These are phyloP conservation scores for Magallana gigas DNA, from an alignment of 1,140 invertebrate species.

Conservation along the genomic window DNA sequence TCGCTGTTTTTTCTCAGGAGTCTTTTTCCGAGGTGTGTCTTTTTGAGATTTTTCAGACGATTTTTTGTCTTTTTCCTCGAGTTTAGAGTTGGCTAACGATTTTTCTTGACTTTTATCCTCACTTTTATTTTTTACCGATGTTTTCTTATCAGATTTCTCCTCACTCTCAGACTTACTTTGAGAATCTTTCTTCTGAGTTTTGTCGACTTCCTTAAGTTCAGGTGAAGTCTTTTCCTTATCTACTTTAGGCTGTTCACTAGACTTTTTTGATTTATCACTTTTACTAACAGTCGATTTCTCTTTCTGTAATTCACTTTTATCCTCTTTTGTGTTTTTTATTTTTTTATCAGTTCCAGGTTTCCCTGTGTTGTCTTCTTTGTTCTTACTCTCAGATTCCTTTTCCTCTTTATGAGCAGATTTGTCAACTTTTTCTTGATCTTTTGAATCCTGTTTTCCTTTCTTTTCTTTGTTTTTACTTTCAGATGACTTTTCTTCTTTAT, in stretches of 20 bases:
- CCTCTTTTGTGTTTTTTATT: constrained; percentile 7
- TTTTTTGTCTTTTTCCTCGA: constrained; percentile 11
- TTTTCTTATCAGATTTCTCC: background rate
- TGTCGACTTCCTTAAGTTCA: background rate
- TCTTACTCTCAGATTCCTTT: background rate
- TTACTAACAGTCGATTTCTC: constrained; percentile 20
- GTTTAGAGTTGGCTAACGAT: background rate
- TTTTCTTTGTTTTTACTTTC: background rate
- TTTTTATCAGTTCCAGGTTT: constrained; percentile 23
- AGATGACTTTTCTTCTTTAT: constrained; percentile 22
- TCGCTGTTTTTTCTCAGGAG: background rate
- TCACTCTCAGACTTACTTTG: constrained; percentile 36
- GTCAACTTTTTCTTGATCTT: background rate
- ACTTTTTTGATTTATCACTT: background rate
- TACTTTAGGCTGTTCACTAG: background rate
- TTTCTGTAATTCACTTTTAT: constrained; percentile 33
- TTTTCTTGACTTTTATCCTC: background rate
- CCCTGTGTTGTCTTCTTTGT: constrained; percentile 29
- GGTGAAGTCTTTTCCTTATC: background rate
- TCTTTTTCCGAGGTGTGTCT: background rate
- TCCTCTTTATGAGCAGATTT: background rate
- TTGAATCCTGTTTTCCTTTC: background rate
- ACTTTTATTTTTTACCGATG: too few species aligned
- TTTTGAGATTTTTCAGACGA: background rate
- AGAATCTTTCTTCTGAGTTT: background rate